Evolutionary conservation across 1,140 invertebrate genomes (phyloP), one percentile per base, ranked within the genome.

Genomic region (Cherax quadricarinatus): DNA sequence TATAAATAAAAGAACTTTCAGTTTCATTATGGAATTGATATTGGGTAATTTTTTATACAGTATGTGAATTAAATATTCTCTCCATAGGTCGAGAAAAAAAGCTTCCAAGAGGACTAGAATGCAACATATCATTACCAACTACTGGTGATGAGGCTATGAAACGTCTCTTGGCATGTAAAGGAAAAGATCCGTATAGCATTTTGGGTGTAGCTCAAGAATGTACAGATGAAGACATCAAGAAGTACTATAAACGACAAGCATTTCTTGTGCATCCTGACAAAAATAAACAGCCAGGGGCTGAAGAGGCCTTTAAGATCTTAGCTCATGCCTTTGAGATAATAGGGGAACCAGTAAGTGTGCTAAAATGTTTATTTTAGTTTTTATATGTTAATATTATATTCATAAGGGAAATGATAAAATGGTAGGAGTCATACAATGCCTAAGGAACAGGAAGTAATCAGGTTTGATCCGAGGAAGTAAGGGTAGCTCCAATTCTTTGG

Each of bases 121-220:
- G 96, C 93, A 98, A 98, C 95, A 98, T 98, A 94, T 96, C 96
- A 41, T 95, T 99, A 94, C 98, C 98, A 0, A 96, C 97, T 41
- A 98, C 98, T 83, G 98, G 98, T 57, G 98, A 99, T 94, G 98
- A 99, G 95, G 98, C 98, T 88, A 98, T 99, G 97, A 98, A 98
- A 95, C 96, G 98, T 94, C 96, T 99, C 89, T 95, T 99, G 6
- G 97, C 98, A 81, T 98, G 98, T 95, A 98, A 98, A 96, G 98
- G 98, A 94, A 98, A 99, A 96, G 98, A 99, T 96, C 98, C 98
- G 24, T 99, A 99, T 95, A 98, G 97, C 95, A 98, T 98, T 95
- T 95, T 98, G 90, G 98, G 97, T 75, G 97, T 99, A 4, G 97
- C 97, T 78, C 97, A 97, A 80, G 97, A 97, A 80, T 98, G 98